These are phyloP conservation scores for Icerya purchasi DNA, from an alignment of 2,888 invertebrate species.

Conservation along the genomic window DNA sequence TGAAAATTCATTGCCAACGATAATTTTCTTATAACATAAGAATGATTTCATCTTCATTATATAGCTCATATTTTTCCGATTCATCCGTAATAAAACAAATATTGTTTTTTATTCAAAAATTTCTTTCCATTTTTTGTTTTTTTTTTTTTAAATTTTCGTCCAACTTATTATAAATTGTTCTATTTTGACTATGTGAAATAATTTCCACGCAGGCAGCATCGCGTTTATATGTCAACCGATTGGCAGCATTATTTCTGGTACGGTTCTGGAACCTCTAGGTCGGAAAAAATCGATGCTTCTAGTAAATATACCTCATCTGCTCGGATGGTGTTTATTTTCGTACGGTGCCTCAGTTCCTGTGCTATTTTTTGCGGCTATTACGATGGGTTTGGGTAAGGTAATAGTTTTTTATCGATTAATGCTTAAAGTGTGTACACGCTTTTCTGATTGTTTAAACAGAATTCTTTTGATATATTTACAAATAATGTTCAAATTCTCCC, in stretches of 20 bases:
- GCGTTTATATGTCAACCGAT: slow-evolving; percentile 35
- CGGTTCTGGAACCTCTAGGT: slow-evolving; percentile 32
- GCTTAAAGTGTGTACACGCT: no score
- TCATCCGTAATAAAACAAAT: no score
- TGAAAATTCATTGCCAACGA: no score
- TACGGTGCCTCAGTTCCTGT: slow-evolving; percentile 29
- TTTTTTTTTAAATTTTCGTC: no score
- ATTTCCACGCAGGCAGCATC: slow-evolving; percentile 32
- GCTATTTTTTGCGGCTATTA: slow-evolving; percentile 30
- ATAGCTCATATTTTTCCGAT: no score
- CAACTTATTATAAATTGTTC: slow-evolving; percentile 3
- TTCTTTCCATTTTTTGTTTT: no score
- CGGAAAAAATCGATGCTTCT: slow-evolving; percentile 33
- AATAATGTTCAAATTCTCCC: no score
- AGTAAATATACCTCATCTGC: slow-evolving; percentile 34
- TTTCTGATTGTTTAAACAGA: no score
- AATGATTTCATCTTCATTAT: no score
- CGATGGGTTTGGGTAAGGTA: slow-evolving; percentile 30
- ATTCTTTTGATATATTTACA: no score
- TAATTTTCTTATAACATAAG: no score
- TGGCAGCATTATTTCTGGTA: slow-evolving; percentile 35
- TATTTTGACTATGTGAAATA: slow-evolving; percentile 5
- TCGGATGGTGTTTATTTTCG: slow-evolving; percentile 35
- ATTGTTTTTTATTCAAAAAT: slow-evolving; percentile 6
- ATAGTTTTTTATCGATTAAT: neutral